These are phyloP conservation scores for Bombus sibiricus DNA, from an alignment of 1,140 invertebrate genomes.

Conservation along the genomic window DNA sequence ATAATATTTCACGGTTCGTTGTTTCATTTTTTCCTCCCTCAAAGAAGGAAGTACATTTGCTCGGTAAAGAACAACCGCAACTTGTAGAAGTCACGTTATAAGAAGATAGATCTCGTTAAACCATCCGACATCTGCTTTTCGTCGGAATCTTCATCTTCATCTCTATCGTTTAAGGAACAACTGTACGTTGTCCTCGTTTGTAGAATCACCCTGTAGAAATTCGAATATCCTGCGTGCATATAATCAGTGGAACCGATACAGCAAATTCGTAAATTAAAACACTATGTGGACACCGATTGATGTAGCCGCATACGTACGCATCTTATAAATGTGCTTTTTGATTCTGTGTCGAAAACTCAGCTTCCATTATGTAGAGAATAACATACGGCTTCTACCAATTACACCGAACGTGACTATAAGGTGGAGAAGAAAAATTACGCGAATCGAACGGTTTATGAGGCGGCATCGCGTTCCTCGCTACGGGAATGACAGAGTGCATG, in stretches of 20 bases:
- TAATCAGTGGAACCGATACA: neutral
- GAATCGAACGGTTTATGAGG: constrained; percentile 29
- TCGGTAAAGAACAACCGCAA: neutral
- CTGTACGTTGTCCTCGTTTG: neutral
- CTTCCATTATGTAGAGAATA: no score
- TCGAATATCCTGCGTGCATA: neutral
- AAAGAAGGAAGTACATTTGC: neutral
- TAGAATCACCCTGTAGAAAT: neutral
- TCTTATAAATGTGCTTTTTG: neutral
- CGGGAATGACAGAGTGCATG: constrained; percentile 22
- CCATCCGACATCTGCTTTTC: neutral
- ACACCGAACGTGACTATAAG: neutral
- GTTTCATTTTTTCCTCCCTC: neutral
- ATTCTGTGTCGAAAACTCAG: neutral
- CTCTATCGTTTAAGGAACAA: neutral
- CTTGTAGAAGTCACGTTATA: neutral
- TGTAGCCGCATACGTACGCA: no score
- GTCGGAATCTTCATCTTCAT: neutral
- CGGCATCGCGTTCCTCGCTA: neutral
- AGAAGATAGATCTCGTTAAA: constrained; percentile 2
- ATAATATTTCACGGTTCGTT: neutral
- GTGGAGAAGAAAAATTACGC: neutral
- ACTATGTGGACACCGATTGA: neutral
- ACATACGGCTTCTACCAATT: neutral
- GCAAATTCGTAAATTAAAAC: neutral